These are phyloP conservation scores for Trissolcus basalis DNA, from an alignment of 1,140 invertebrate species.

Conservation along the genomic window DNA sequence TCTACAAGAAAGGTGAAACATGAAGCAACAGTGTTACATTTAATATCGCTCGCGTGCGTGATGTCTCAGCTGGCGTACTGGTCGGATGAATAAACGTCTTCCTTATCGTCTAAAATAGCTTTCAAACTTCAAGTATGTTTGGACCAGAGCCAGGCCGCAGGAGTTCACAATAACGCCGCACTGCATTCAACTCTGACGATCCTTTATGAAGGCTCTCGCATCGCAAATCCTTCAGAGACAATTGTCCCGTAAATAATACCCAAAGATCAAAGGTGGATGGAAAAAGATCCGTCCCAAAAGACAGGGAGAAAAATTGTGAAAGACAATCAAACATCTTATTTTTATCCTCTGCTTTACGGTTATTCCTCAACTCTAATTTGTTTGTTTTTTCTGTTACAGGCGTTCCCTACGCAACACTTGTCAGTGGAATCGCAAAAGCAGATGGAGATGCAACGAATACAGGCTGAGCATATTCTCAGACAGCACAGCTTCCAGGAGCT, in stretches of 20 bases:
- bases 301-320: constrained; percentile 6
- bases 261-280: constrained; percentile 28
- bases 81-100: constrained; percentile 75
- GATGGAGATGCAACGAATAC: constrained; percentile 76
- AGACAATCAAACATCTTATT: constrained; percentile 18
- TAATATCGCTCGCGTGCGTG: constrained; percentile 67
- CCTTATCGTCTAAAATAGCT: constrained; percentile 76
- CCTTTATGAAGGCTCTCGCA: constrained; percentile 33
- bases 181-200: constrained; percentile 66
- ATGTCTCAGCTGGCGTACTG: constrained; percentile 71
- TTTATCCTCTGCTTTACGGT: background rate
- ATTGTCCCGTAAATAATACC: constrained; percentile 25
- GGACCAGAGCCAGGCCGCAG: constrained; percentile 72
- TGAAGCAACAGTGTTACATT: constrained; percentile 62
- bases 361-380: constrained; percentile 5
- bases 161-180: constrained; percentile 70
- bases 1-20: constrained; percentile 56
- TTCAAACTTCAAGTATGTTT: constrained; percentile 73
- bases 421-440: constrained; percentile 75
- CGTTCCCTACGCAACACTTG: constrained; percentile 72
- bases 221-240: constrained; percentile 39
- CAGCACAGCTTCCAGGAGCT: constrained; percentile 79
- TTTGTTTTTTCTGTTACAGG: constrained; percentile 62
- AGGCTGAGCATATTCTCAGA: constrained; percentile 76
- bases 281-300: constrained; percentile 17